Conservation (phyloP, 1,140 invertebrate species). For the Rhopalosiphum padi region DNA sequence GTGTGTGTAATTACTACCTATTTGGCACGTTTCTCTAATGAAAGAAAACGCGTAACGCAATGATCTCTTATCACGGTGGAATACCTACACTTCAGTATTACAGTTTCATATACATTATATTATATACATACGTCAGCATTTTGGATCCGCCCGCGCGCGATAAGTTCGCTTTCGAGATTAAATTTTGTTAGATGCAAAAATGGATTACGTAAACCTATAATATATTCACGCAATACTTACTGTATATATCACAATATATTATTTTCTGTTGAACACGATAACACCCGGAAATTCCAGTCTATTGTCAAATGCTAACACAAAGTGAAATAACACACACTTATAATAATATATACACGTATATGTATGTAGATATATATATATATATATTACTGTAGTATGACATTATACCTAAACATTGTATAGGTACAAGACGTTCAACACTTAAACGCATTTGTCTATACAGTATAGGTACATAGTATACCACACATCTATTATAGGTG, state of each 20-base stretch:
- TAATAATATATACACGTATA: no score
- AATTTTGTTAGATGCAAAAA: neutral
- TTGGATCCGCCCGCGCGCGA: neutral
- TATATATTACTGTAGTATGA: neutral
- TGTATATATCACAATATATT: neutral
- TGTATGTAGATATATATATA: neutral
- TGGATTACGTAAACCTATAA: neutral
- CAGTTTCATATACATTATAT: neutral
- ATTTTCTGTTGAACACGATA: neutral
- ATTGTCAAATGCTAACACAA: neutral
- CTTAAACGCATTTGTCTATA: neutral
- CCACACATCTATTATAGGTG: neutral
- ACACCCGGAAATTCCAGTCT: neutral
- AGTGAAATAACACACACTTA: neutral
- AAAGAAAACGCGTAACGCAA: neutral
- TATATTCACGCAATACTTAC: neutral
- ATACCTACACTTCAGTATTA: neutral
- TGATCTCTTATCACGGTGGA: neutral
- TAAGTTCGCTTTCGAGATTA: neutral
- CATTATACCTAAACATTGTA: neutral
- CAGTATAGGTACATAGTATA: neutral
- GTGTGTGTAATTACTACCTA: neutral
- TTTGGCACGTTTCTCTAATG: conserved; percentile 12
- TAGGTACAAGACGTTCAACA: neutral
- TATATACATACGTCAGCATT: no score